phyloP scores from a whole-genome alignment of 2,888 invertebrate species.

The Acanthosoma haemorrhoidale region DNA sequence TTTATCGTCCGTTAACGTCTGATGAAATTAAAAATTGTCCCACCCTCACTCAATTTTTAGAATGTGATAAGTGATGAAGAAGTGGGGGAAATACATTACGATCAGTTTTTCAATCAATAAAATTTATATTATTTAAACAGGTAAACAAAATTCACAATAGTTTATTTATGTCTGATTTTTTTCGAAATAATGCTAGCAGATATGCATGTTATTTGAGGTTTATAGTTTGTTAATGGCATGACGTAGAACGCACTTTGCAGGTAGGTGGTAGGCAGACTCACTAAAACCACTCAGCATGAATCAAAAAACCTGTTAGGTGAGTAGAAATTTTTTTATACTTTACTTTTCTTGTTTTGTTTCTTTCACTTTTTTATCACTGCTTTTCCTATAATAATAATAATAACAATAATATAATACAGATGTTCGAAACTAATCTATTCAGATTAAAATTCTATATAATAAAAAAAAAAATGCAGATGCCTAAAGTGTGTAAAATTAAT shows the following conservation, averaged over 20 bases:
- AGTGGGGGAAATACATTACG: too few relatives aligned
- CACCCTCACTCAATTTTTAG: too few relatives aligned
- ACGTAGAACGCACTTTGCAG: conserved; percentile 37
- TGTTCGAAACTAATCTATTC: too few relatives aligned
- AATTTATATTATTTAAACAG: too few relatives aligned
- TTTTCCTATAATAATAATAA: not conserved
- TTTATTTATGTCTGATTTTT: not conserved
- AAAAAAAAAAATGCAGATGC: too few relatives aligned
- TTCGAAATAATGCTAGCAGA: conserved; percentile 5
- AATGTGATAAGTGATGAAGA: too few relatives aligned
- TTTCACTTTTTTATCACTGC: not conserved
- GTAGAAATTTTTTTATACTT: conserved; percentile 32
- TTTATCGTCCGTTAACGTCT: too few relatives aligned
- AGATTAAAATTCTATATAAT: too few relatives aligned
- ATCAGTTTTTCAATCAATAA: too few relatives aligned
- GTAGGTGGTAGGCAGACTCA: conserved; percentile 31
- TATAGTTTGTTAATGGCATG: conserved; percentile 26
- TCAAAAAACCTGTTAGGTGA: conserved; percentile 34
- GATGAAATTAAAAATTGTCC: too few relatives aligned
- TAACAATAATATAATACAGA: too few relatives aligned
- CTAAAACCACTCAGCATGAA: conserved; percentile 25
- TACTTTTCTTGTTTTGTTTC: conserved; percentile 6
- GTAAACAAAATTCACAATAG: not conserved
- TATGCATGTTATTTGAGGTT: conserved; percentile 25
- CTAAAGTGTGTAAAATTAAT: too few relatives aligned